Evolutionary conservation across 1,140 invertebrate species (phyloP), one percentile per base, ranked within the genome.

Genomic region (Drosophila takahashii): DNA sequence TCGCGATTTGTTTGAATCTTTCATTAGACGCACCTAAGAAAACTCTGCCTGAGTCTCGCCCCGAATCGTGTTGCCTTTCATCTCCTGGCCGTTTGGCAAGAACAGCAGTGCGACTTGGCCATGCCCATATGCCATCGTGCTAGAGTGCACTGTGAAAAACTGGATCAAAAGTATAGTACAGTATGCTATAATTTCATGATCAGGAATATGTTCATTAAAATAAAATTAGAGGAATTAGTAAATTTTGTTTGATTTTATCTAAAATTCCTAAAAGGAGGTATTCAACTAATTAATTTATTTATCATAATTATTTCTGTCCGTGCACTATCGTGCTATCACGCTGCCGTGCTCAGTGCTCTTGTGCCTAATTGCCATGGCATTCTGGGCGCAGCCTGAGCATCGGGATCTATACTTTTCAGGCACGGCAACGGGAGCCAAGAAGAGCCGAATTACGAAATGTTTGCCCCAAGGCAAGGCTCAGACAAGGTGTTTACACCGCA

Each of bases 21-120:
- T 70, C 66, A 57, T 70, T 70, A 70, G 66, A 70, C 66, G 66
- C 66, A 70, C 51, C 64, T 70, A 69, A 70, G 66, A 70, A 56
- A 69, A 45, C 67, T 51, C 18, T n/a, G 54, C 18, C 61, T 29
- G 39, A 44, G 37, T 39, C 45, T 42, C 36, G 64, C 39, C 62
- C 47, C 62, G 16, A 70, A 54, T 70, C 64, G 64, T 69, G 66
- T 15, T 70, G 66, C 66, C 66, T 56, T 69, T 70, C 64, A 70
- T 69, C 66, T 70, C 62, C 39, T 70, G 61, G 47, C 66, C 45
- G 39, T 36, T 69, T 56, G 64, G 66, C 64, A 18, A 69, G 64
- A 69, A 54, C 65, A 69, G 39, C 65, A 36, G 53, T 29, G 61
- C n/a, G 41, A 34, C 60, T 42, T 29, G 54, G 56, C 44, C 59